Evolutionary conservation across 2,888 invertebrate genomes (phyloP), one percentile per base, ranked within the genome.

Genomic region (Lordiphosa fenestrarum): DNA sequence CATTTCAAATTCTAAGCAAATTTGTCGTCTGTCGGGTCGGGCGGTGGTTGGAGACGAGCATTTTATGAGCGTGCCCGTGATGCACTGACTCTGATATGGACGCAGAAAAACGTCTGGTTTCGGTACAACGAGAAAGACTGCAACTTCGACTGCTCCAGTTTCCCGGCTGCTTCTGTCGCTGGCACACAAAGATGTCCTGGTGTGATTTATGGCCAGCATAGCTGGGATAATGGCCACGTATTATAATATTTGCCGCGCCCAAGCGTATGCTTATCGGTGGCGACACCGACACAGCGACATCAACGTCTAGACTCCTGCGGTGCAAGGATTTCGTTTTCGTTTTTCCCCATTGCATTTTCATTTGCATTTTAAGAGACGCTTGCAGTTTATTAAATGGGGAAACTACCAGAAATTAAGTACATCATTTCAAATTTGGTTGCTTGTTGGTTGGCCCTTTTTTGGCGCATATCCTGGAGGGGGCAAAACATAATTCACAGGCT

Each of bases 1-100:
- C 78, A 77, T 81, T 82, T 84, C 69, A 81, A 83, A 81, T 81
- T 77, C 84, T 81, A 81, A 80, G 80, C 80, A 81, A 81, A 81
- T 84, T 81, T 81, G 80, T 81, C 80, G 67, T 59, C 67, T 66
- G 56, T 9, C 6, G 9, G 36, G 60, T 30, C 0, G 6, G 13
- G 30, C 9, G 12, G 19, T 12, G 37, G 47, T 58, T 42, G 41
- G 53, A 36, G 54, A 36, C 30, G 62, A 70, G 75, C 83, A 80
- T 78, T 80, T 84, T 81, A 84, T 84, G 77, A 78, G 81, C 84
- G 84, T 83, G 84, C 67, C 64, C 69, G 69, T 66, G 78, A 80
- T 80, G 78, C 78, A 71, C 59, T 54, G 59, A 58, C 58, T 64
- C 69, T 64, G 78, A 80, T 80, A 80, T 59, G 77, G 52, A 66